Evolutionary conservation across 2,888 invertebrate species (phyloP).

Genomic region (Lepeophtheirus nordmannii): DNA sequence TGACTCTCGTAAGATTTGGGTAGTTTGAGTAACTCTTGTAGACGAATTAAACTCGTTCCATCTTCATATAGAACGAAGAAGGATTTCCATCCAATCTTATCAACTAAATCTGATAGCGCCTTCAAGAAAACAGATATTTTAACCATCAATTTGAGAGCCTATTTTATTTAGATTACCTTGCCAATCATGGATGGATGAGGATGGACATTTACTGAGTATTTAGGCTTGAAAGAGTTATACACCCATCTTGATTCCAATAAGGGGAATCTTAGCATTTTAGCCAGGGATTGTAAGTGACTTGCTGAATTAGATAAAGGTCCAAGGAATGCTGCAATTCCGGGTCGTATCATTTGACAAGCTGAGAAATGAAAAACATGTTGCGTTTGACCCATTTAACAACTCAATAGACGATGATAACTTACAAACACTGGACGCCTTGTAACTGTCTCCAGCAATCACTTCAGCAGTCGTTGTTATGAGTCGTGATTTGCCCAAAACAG

Average conservation of each 20-base stretch:
- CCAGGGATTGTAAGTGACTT: constrained; percentile 59
- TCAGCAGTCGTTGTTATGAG: constrained; percentile 33
- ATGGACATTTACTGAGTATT: constrained; percentile 49
- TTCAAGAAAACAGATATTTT: constrained; percentile 30
- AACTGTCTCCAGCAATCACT: constrained; percentile 35
- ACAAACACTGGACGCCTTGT: constrained; percentile 36
- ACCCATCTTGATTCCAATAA: constrained; percentile 64
- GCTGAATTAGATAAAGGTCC: constrained; percentile 58
- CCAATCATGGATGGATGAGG: constrained; percentile 51
- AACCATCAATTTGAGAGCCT: neutral
- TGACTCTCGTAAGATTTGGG: constrained; percentile 1
- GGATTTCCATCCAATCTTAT: constrained; percentile 49
- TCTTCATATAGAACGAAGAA: constrained; percentile 79
- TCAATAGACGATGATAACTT: too few species aligned
- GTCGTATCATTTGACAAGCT: constrained; percentile 50
- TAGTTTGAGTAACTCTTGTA: constrained; percentile 51
- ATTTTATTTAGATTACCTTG: constrained; percentile 33
- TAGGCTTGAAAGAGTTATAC: constrained; percentile 30
- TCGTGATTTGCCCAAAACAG: constrained; percentile 31
- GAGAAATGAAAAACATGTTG: constrained; percentile 21
- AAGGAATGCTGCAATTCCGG: constrained; percentile 62
- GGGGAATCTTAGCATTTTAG: constrained; percentile 65
- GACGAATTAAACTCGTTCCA: constrained; percentile 51
- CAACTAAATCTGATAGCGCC: constrained; percentile 52
- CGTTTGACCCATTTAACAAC: too few species aligned